Evolutionary conservation across 30 jellyfish, hydroid and myxozoan species (phyloP).

Genomic region (Aurelia coerulea): DNA sequence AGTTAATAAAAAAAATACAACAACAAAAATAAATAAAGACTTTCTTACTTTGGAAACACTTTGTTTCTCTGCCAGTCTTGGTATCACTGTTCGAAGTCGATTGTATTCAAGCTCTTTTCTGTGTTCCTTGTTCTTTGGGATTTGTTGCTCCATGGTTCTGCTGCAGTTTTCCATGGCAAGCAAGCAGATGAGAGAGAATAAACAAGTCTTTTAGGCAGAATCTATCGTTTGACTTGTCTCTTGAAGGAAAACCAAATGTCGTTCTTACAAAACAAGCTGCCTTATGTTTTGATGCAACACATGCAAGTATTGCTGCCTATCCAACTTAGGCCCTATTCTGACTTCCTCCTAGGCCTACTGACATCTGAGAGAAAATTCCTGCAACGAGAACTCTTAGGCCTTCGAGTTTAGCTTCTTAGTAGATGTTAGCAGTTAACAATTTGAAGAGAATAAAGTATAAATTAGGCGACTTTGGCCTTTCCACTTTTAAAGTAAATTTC

Average conservation of each 20-base stretch:
- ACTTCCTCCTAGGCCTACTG: too few species aligned
- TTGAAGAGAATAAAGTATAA: conserved; percentile 38
- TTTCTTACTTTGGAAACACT: conserved; percentile 68
- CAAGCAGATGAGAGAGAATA: too few species aligned
- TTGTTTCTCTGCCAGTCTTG: conserved; percentile 61
- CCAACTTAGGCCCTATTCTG: too few species aligned
- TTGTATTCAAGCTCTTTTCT: conserved; percentile 54
- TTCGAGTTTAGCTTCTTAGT: not conserved
- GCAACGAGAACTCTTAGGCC: too few species aligned
- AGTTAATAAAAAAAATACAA: not conserved
- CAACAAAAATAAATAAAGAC: too few species aligned
- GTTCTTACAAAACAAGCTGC: too few species aligned
- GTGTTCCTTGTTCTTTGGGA: not conserved
- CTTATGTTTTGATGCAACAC: too few species aligned
- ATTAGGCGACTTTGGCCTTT: conserved; percentile 68
- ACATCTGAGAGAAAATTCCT: too few species aligned
- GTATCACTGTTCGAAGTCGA: conserved; percentile 55
- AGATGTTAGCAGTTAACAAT: conserved; percentile 12
- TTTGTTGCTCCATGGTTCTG: not conserved
- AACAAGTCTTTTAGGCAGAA: too few species aligned
- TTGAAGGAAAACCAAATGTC: too few species aligned
- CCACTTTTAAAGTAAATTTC: conserved; percentile 75
- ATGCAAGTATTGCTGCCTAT: too few species aligned
- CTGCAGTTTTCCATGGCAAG: not conserved
- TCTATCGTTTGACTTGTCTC: too few species aligned